These are phyloP conservation scores for Oithona nana DNA, from an alignment of 2,888 invertebrate species.

Conservation along the genomic window DNA sequence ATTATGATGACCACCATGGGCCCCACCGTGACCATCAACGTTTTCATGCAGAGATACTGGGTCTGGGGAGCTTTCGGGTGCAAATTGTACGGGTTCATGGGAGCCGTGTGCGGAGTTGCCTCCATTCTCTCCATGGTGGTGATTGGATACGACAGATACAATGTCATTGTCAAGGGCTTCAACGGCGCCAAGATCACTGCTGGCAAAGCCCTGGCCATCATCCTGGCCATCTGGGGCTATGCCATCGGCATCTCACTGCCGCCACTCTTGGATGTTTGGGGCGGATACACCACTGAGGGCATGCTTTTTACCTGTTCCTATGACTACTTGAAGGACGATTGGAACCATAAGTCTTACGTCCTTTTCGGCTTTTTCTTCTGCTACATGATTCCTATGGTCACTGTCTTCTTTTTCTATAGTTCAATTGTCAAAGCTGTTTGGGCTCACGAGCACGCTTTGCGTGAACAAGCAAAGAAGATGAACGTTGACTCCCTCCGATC, in stretches of 20 bases:
- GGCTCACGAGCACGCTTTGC: conserved; percentile 22
- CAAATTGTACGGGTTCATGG: conserved; percentile 29
- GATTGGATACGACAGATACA: conserved; percentile 30
- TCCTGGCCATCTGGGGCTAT: conserved; percentile 24
- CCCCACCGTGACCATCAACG: conserved; percentile 27
- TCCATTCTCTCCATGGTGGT: conserved; percentile 30
- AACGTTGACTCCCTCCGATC: conserved; percentile 14
- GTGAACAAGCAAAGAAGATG: conserved; percentile 23
- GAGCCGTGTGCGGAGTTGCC: conserved; percentile 29
- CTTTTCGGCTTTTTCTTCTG: conserved; percentile 19
- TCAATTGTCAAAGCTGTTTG: conserved; percentile 26
- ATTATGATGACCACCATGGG: conserved; percentile 21
- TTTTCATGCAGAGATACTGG: conserved; percentile 29
- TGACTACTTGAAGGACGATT: conserved; percentile 24
- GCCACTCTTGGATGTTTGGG: conserved; percentile 29
- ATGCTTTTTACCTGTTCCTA: conserved; percentile 30
- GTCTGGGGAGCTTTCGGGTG: conserved; percentile 25
- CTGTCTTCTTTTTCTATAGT: conserved; percentile 27
- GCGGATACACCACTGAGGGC: conserved; percentile 30
- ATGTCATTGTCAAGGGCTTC: conserved; percentile 27
- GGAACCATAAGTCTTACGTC: conserved; percentile 21
- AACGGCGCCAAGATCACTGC: conserved; percentile 22
- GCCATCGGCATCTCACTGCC: conserved; percentile 26
- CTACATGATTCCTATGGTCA: conserved; percentile 22
- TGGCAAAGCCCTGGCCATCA: conserved; percentile 18